These are phyloP conservation scores for Geotrupes spiniger DNA, from an alignment of 2,888 invertebrate genomes.

Conservation along the genomic window DNA sequence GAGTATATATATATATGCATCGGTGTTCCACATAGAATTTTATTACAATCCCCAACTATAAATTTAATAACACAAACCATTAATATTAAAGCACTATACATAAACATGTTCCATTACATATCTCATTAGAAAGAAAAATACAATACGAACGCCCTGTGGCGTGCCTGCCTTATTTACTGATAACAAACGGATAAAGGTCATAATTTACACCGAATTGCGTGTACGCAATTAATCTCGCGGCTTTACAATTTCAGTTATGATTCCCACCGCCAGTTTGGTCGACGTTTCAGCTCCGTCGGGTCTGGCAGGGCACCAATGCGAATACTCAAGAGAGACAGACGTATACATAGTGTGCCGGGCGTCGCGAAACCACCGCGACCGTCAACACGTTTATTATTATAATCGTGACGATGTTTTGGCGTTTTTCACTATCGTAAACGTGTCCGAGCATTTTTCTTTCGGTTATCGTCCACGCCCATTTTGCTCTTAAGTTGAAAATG, in stretches of 20 bases:
- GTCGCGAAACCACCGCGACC: neutral
- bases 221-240: neutral
- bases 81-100: too few relatives aligned
- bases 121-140: constrained; percentile 1
- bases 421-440: neutral
- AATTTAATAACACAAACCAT: too few relatives aligned
- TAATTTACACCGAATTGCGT: constrained; percentile 20
- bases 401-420: neutral
- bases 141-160: constrained; percentile 2
- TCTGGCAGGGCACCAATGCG: too few relatives aligned
- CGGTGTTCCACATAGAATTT: too few relatives aligned
- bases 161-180: constrained; percentile 17
- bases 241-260: neutral
- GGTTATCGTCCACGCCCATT: too few relatives aligned
- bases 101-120: too few relatives aligned
- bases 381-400: neutral
- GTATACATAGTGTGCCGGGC: neutral
- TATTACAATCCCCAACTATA: too few relatives aligned
- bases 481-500: too few relatives aligned
- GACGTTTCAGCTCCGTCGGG: too few relatives aligned
- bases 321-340: too few relatives aligned
- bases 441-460: neutral
- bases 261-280: too few relatives aligned
- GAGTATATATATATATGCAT: too few relatives aligned
- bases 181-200: constrained; percentile 15